These are phyloP conservation scores for Danaus melanippus DNA, from an alignment of 1,140 invertebrate genomes.

Conservation along the genomic window DNA sequence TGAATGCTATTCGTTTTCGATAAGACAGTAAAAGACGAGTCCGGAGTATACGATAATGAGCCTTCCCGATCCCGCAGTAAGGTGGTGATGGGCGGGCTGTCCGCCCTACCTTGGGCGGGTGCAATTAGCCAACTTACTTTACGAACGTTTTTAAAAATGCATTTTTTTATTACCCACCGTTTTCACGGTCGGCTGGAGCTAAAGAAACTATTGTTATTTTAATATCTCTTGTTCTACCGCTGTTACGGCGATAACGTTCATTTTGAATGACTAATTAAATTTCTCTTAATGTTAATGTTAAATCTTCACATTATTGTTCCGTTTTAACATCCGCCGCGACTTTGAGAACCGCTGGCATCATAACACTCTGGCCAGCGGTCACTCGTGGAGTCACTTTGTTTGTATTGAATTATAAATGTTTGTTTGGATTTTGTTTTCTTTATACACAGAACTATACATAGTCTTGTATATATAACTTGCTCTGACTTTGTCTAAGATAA, in stretches of 20 bases:
- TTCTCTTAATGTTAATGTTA: slow-evolving; percentile 12
- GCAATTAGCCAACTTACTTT: slow-evolving; percentile 50
- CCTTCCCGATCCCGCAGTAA: slow-evolving; percentile 35
- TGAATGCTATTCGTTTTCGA: slow-evolving; percentile 35
- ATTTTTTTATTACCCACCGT: slow-evolving; percentile 42
- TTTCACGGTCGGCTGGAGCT: slow-evolving; percentile 29
- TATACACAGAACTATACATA: too few species aligned
- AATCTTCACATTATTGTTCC: slow-evolving; percentile 21
- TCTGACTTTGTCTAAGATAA: too few species aligned
- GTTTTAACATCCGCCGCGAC: slow-evolving; percentile 7
- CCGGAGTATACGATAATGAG: slow-evolving; percentile 34
- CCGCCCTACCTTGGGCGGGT: slow-evolving; percentile 54
- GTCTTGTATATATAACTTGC: too few species aligned
- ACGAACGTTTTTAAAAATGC: slow-evolving; percentile 46
- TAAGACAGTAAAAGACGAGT: slow-evolving; percentile 55
- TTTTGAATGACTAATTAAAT: slow-evolving; percentile 7
- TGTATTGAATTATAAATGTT: too few species aligned
- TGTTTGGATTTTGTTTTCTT: too few species aligned
- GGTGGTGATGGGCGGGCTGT: slow-evolving; percentile 39
- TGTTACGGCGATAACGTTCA: slow-evolving; percentile 3
- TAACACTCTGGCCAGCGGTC: too few species aligned
- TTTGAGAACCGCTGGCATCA: slow-evolving; percentile 18
- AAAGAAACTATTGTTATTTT: slow-evolving; percentile 21
- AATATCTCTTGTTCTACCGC: slow-evolving; percentile 6
- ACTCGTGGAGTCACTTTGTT: too few species aligned